These are phyloP conservation scores for Drosophila paracracens DNA, from an alignment of 2,888 invertebrate species.

Conservation along the genomic window DNA sequence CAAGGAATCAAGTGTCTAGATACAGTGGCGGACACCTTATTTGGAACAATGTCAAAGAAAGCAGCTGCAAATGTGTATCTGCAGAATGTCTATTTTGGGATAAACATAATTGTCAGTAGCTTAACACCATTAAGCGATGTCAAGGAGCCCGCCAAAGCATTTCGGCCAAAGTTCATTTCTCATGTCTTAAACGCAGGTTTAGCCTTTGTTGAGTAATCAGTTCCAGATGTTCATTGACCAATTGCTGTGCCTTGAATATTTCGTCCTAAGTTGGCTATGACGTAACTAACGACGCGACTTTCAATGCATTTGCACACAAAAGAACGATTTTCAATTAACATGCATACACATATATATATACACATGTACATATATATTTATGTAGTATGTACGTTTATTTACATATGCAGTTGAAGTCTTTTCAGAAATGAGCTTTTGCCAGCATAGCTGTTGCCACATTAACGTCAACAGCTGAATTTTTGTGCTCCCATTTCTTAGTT, in stretches of 20 bases:
- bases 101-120: neutral
- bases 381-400: conserved; percentile 1
- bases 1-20: neutral
- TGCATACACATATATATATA: neutral
- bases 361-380: neutral
- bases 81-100: neutral
- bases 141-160: neutral
- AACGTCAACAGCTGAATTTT: conserved; percentile 62
- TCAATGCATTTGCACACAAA: conserved; percentile 30
- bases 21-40: too few relatives aligned
- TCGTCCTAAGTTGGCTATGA: conserved; percentile 36
- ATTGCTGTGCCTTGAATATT: neutral
- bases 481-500: conserved; percentile 65
- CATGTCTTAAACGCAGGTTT: neutral
- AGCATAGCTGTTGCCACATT: conserved; percentile 60
- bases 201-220: neutral
- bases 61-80: neutral
- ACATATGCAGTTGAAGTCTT: conserved; percentile 14
- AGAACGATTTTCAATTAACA: neutral
- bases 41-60: too few relatives aligned
- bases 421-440: conserved; percentile 37
- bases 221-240: neutral
- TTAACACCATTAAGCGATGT: neutral
- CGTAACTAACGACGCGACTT: conserved; percentile 56
- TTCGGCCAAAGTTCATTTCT: neutral